These are phyloP conservation scores for Dermochelys coriacea DNA, from an alignment of 2,797 vertebrate species.

Conservation along the genomic window DNA sequence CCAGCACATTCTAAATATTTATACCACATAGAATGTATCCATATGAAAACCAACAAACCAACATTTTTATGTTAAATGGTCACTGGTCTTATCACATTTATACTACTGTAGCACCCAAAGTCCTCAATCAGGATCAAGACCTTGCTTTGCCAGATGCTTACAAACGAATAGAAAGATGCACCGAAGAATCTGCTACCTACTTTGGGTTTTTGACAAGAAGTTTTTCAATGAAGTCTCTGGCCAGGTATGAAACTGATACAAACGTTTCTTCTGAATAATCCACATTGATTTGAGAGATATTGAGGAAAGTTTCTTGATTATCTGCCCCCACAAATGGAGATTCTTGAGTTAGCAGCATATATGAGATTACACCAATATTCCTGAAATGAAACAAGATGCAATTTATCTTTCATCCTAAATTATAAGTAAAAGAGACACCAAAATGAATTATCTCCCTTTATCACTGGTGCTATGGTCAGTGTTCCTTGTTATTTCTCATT, in stretches of 20 bases:
- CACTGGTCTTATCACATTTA: background rate
- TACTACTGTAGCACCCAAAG: background rate
- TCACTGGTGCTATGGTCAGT: background rate
- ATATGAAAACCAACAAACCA: background rate
- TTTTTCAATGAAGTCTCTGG: conserved; percentile 94
- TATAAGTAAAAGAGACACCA: background rate
- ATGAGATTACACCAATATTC: conserved; percentile 95
- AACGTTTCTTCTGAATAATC: conserved; percentile 93
- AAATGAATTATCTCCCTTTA: background rate
- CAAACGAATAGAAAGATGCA: background rate
- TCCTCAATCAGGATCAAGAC: background rate
- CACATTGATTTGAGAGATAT: conserved; percentile 96
- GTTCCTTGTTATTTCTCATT: background rate
- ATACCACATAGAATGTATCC: background rate
- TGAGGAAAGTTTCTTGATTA: conserved; percentile 97
- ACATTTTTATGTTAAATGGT: background rate
- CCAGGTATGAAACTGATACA: conserved; percentile 90
- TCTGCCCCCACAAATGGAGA: conserved; percentile 94
- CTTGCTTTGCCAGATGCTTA: background rate
- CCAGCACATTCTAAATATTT: background rate
- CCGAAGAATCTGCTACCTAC: conserved; percentile 82
- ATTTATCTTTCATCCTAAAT: background rate
- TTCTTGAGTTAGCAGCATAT: conserved; percentile 96
- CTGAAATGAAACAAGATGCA: conserved; percentile 76
- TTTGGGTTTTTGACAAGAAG: conserved; percentile 94